Percentiles rank a stretch among this genome's conserved stretches.
Conservation (phyloP, 2,797 vertebrate genomes). For the Argyrosomus regius region DNA sequence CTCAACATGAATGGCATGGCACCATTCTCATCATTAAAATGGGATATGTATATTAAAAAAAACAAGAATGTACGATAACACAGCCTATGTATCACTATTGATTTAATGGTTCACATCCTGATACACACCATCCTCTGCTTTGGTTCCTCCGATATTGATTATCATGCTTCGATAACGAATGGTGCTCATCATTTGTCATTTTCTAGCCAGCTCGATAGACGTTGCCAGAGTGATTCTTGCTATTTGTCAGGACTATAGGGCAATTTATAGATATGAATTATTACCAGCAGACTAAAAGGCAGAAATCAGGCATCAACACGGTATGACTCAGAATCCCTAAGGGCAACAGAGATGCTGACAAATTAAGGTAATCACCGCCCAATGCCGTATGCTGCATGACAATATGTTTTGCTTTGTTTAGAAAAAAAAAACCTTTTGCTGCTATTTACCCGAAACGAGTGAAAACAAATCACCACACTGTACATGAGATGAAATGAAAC, state of each 20-base stretch:
- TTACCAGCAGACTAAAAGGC: slow-evolving; percentile 45
- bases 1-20: slow-evolving; percentile 45
- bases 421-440: slow-evolving; percentile 7
- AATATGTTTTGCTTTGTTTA: slow-evolving; percentile 24
- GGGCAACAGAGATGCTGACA: slow-evolving; percentile 35
- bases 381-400: slow-evolving; percentile 16
- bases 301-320: slow-evolving; percentile 37
- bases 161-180: slow-evolving; percentile 45
- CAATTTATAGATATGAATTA: slow-evolving; percentile 54
- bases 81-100: slow-evolving; percentile 37
- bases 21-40: slow-evolving; percentile 59
- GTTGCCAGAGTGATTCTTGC: slow-evolving; percentile 32
- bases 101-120: slow-evolving; percentile 40
- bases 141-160: slow-evolving; percentile 46
- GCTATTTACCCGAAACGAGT: slow-evolving; percentile 37
- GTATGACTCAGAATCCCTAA: slow-evolving; percentile 41
- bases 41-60: slow-evolving; percentile 11
- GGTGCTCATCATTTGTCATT: slow-evolving; percentile 52
- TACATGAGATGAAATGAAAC: slow-evolving; percentile 41
- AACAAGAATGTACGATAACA: slow-evolving; percentile 24
- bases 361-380: slow-evolving; percentile 31
- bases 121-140: slow-evolving; percentile 29
- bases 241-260: slow-evolving; percentile 29
- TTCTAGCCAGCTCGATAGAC: slow-evolving; percentile 24
- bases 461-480: slow-evolving; percentile 30